Conservation (phyloP, 2,113 vertebrate genomes). For the Cyrtonyx montezumae region DNA sequence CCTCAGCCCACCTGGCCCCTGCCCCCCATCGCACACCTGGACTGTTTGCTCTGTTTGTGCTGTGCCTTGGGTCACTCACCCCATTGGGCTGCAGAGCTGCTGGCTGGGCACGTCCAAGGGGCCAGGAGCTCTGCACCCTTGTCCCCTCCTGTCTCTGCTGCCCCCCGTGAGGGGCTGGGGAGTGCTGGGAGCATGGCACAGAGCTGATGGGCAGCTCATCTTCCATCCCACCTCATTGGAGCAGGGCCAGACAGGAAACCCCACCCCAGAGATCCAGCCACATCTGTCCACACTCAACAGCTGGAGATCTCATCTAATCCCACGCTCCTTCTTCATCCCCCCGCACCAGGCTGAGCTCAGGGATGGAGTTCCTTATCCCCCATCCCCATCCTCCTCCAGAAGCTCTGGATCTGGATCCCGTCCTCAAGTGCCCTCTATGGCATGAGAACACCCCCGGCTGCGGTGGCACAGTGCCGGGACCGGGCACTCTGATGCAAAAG, state of each 20-base stretch:
- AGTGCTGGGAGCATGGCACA: rapidly evolving
- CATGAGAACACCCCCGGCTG: rapidly evolving
- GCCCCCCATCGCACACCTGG: rapidly evolving
- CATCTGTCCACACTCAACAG: constrained; percentile 8
- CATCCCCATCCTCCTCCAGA: rapidly evolving
- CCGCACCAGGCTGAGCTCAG: rapidly evolving
- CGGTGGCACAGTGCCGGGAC: rapidly evolving
- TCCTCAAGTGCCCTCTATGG: not conserved
- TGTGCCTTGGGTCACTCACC: rapidly evolving
- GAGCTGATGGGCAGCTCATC: rapidly evolving
- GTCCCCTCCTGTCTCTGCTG: not conserved
- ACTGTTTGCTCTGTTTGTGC: not conserved
- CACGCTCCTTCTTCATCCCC: rapidly evolving
- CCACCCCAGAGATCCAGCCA: not conserved
- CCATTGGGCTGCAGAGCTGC: rapidly evolving
- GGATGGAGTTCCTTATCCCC: rapidly evolving
- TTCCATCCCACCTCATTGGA: rapidly evolving
- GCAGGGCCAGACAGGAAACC: not conserved
- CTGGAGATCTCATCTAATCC: not conserved
- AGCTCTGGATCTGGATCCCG: not conserved
- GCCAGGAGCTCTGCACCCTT: not conserved
- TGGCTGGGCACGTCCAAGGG: not conserved
- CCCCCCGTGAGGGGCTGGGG: not conserved
- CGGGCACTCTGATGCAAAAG: rapidly evolving
- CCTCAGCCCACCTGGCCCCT: rapidly evolving